Evolutionary conservation across 1,140 invertebrate species (phyloP).

Genomic region (Caenorhabditis latens): DNA sequence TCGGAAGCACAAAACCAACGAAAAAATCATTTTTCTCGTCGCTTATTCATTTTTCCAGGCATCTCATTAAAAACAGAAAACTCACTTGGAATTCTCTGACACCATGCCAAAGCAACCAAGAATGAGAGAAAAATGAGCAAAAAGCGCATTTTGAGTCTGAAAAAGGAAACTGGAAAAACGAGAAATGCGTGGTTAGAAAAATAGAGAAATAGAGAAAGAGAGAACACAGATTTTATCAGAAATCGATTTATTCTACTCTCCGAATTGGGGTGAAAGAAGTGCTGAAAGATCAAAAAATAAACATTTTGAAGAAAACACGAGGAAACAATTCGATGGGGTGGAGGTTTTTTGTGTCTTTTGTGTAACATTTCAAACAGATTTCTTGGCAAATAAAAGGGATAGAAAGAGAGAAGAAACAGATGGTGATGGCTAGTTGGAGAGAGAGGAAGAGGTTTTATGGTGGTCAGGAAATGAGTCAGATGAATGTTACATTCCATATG

Average conservation of each 20-base stretch:
- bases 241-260: background rate
- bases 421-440: background rate
- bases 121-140: slow-evolving; percentile 8
- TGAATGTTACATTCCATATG: too few species aligned
- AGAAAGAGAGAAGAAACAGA: background rate
- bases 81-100: slow-evolving; percentile 23
- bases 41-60: too few species aligned
- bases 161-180: background rate
- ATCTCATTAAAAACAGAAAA: background rate
- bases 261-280: background rate
- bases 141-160: background rate
- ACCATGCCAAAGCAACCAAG: background rate
- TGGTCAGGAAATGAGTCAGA: too few species aligned
- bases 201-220: background rate
- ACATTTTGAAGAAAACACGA: background rate
- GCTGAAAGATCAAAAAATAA: background rate
- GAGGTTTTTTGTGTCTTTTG: slow-evolving; percentile 8
- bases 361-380: slow-evolving; percentile 25
- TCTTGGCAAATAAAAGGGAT: background rate
- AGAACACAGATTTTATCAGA: background rate
- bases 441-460: background rate
- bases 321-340: background rate
- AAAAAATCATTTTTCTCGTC: too few species aligned
- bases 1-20: too few species aligned
- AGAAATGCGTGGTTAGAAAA: background rate